phyloP scores from a whole-genome alignment of 2,888 invertebrate genomes.

The Cataglyphis albicans region DNA sequence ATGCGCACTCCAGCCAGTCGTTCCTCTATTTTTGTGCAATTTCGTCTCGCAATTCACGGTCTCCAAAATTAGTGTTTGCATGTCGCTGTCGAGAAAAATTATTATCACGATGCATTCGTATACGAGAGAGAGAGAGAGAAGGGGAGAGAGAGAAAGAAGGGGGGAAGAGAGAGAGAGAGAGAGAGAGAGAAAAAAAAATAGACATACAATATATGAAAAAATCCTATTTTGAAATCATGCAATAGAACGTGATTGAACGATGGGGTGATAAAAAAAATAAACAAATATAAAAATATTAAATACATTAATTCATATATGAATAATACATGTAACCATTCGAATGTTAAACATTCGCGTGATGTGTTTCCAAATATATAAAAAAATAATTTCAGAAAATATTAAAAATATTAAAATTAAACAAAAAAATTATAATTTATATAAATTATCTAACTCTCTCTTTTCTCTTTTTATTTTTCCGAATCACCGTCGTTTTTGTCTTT shows the following conservation, averaged over 20 bases:
- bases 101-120: constrained; percentile 38
- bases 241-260: constrained; percentile 29
- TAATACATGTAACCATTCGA: not conserved
- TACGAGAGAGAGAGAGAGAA: constrained; percentile 13
- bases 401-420: not conserved
- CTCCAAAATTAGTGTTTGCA: constrained; percentile 41
- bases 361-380: not conserved
- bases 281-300: not conserved
- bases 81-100: constrained; percentile 42
- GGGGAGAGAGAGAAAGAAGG: not conserved
- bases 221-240: constrained; percentile 30
- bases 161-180: not conserved
- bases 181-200: not conserved
- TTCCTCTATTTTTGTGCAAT: constrained; percentile 17
- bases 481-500: not conserved
- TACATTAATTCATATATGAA: constrained; percentile 17
- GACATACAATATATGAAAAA: constrained; percentile 13
- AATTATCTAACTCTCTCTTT: not conserved
- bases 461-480: not conserved
- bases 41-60: constrained; percentile 40
- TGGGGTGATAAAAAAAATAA: not conserved
- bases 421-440: not conserved
- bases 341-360: not conserved
- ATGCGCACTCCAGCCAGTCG: not conserved
- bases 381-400: not conserved